Evolutionary conservation across 2,888 invertebrate genomes (phyloP), one percentile per base, ranked within the genome.

Genomic region (Drosophila fungiperda): DNA sequence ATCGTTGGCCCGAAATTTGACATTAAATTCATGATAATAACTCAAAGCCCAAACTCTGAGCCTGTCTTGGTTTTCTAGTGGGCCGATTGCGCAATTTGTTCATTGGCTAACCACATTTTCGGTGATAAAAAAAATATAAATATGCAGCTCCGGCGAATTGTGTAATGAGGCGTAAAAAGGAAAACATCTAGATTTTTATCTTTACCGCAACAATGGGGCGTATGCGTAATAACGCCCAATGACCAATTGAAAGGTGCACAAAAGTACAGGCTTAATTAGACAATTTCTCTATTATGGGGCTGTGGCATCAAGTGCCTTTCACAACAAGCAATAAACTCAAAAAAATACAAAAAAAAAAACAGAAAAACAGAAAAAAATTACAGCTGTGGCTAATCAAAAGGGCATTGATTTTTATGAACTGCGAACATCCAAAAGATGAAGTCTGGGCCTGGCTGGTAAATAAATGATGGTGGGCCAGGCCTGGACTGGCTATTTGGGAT

Each of bases 371-470:
- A 20, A 8, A 64, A 32, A 35, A 88, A 86, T 88, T 83, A 79
- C 81, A 79, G 88, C 79, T 73, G 90, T 75, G 65, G 69, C 90
- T 74, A 88, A 87, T 87, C 90, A 88, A 90, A 88, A 90, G 90
- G 89, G 90, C 87, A 87, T 87, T 87, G 82, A 73, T 80, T 90
- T 89, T 85, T 85, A 87, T 87, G 85, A 84, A 84, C 90, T 78
- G 89, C 32, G 87, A 73, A 76, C 78, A 73, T 75, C 81, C 45
- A 60, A 68, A 11, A 42, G n/a, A 12, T 29, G 26, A 7, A 40
- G 36, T 71, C 26, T 63, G 64, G 76, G 69, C 59, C 40, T 54
- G 69, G 64, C 61, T 26, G 17, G 20, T 29, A 38, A 49, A 60
- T 49, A 11, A 63, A 20, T 58, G 58, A 29, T 68, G 79, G 17